Evolutionary conservation across 2,888 invertebrate species (phyloP).

Genomic region (Watsonalla cultraria): DNA sequence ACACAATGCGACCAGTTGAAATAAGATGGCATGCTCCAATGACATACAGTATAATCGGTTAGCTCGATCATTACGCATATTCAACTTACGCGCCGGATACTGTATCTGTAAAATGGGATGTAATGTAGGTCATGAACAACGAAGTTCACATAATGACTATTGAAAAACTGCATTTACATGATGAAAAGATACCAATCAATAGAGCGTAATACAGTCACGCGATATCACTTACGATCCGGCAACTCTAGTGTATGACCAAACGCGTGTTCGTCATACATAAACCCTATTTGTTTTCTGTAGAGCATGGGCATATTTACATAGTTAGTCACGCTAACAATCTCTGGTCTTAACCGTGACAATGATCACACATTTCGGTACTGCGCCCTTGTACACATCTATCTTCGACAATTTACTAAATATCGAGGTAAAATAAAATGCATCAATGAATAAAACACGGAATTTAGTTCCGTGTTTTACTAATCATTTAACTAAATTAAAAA

Average conservation of each 20-base stretch:
- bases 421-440: too few relatives aligned
- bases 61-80: too few relatives aligned
- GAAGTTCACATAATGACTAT: neutral
- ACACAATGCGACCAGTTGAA: too few relatives aligned
- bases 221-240: conserved; percentile 6
- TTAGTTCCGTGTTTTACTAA: too few relatives aligned
- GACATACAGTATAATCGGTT: too few relatives aligned
- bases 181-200: too few relatives aligned
- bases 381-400: neutral
- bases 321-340: neutral
- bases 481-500: neutral
- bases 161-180: too few relatives aligned
- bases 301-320: neutral
- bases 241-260: conserved; percentile 6
- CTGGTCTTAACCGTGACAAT: neutral
- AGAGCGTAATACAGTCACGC: neutral
- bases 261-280: neutral
- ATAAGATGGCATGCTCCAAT: too few relatives aligned
- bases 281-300: neutral
- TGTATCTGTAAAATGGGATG: neutral
- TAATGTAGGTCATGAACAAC: neutral
- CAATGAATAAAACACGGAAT: too few relatives aligned
- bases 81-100: too few relatives aligned
- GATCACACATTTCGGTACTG: neutral
- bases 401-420: too few relatives aligned